Evolutionary conservation across 1,140 invertebrate genomes (phyloP), one percentile per base, ranked within the genome.

Genomic region (Acromyrmex echinatior): DNA sequence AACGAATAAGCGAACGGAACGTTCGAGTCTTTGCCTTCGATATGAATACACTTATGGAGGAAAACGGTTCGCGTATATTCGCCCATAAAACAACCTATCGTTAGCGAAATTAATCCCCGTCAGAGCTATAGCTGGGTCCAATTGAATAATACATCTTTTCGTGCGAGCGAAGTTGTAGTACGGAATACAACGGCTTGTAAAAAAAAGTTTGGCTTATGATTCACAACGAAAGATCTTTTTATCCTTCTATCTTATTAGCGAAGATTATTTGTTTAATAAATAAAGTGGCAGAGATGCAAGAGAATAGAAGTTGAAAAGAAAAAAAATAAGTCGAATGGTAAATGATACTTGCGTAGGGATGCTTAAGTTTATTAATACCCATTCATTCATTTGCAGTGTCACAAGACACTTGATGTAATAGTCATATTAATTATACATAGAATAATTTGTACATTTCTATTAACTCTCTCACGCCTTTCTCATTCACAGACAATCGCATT

Each of bases 11-110:
- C 68, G 45, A 3, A 49, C 39, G 16, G 16, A 51, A 51, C 56
- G 49, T 88, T 88, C 25, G 87, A 65, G 51, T 78, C 53, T 39
- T 73, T 39, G 51, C 77, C 10, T 71, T 86, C 70, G 66, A 18
- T 70, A 31, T 71, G 28, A 89, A 85, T 86, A 62, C 45, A 86
- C 87, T 89, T 88, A 86, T 74, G 18, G 49, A 35, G 62, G 28
- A 51, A 79, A 86, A 49, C 56, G 31, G 62, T 71, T 63, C 21
- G 60, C 78, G 73, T 66, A 21, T 58, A 31, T 16, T 62, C 71
- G 12, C 7, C 16, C 56, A 53, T 86, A 86, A 86, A 89, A 80
- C 56, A 89, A 71, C n/a, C 82, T 81, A 78, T 86, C 76, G 53
- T 21, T n/a, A 7, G 16, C n/a, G 49, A 58, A 49, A 70, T 89